Conservation (phyloP, 2,888 invertebrate species). For the Phania funesta region DNA sequence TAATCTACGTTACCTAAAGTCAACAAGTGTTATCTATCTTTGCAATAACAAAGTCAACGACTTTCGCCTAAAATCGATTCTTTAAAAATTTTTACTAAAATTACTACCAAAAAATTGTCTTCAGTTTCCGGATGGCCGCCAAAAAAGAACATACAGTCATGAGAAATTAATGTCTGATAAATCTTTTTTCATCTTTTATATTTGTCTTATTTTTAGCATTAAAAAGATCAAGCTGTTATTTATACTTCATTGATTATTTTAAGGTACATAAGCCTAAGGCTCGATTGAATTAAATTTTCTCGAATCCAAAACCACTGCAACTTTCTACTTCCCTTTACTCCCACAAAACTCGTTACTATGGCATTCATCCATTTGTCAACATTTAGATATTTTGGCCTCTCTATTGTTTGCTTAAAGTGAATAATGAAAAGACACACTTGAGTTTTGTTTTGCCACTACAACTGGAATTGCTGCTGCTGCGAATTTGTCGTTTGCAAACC, state of each 20-base stretch:
- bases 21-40: background rate
- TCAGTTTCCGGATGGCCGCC: background rate
- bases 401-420: constrained; percentile 1
- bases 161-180: constrained; percentile 16
- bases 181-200: background rate
- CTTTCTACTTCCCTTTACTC: background rate
- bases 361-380: background rate
- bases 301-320: background rate
- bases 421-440: constrained; percentile 44
- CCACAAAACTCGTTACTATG: background rate
- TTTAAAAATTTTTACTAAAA: background rate
- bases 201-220: constrained; percentile 10
- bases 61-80: background rate
- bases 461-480: constrained; percentile 11
- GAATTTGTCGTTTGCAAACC: constrained; percentile 16
- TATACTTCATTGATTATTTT: constrained; percentile 41
- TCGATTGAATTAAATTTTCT: constrained; percentile 35
- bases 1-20: background rate
- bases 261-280: constrained; percentile 40
- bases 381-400: constrained; percentile 3
- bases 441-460: background rate
- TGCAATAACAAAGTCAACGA: background rate
- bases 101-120: background rate
- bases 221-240: constrained; percentile 12
- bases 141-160: background rate